Conservation (phyloP, 2,113 vertebrate genomes). For the Hemiscyllium ocellatum region DNA sequence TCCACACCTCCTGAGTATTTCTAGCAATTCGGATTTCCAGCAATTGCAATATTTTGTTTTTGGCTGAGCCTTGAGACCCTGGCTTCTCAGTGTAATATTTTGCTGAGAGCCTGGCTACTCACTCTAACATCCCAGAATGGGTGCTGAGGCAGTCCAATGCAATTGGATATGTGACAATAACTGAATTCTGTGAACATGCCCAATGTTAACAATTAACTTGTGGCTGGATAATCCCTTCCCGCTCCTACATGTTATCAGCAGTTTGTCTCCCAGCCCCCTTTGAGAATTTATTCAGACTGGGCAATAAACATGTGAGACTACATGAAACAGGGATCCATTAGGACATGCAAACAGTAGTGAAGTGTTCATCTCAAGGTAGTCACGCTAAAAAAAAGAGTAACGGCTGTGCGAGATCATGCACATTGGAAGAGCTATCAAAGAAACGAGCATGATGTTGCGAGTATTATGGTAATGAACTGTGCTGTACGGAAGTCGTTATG, state of each 20-base stretch:
- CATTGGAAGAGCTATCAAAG: not conserved
- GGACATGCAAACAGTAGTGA: not conserved
- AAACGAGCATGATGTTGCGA: not conserved
- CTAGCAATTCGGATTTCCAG: not conserved
- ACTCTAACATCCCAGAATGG: not conserved
- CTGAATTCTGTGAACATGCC: not conserved
- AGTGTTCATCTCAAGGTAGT: slow-evolving; percentile 16
- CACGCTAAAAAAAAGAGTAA: not conserved
- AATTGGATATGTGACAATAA: not conserved
- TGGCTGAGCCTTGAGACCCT: not conserved
- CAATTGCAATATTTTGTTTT: too few species aligned
- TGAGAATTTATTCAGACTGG: not conserved
- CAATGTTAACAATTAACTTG: not conserved
- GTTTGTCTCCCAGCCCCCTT: not conserved
- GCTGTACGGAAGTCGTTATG: not conserved
- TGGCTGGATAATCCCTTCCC: not conserved
- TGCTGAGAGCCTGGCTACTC: not conserved
- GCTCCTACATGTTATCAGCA: not conserved
- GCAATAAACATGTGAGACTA: not conserved
- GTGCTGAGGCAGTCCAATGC: not conserved
- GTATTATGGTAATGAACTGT: slow-evolving; percentile 1
- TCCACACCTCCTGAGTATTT: not conserved
- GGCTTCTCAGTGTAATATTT: not conserved
- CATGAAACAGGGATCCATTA: not conserved
- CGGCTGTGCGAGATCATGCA: too few species aligned